These are phyloP conservation scores for Chrosomus eos DNA, from an alignment of 2,797 vertebrate species.

Conservation along the genomic window DNA sequence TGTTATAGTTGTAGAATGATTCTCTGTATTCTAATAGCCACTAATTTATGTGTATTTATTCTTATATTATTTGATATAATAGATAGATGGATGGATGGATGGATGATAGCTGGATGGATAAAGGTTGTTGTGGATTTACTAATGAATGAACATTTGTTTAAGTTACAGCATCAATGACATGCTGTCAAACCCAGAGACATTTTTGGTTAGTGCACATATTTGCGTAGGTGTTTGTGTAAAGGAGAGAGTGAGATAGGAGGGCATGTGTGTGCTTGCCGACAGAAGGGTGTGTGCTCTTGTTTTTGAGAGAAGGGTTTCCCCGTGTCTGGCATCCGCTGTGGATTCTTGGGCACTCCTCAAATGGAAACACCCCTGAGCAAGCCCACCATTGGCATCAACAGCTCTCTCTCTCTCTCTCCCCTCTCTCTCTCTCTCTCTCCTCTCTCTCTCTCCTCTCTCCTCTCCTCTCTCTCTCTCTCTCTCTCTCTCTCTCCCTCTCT, in stretches of 20 bases:
- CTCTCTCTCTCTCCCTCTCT: not conserved
- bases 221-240: conserved; percentile 16
- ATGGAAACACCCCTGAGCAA: conserved; percentile 79
- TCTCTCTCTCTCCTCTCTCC: too few species aligned
- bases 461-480: not conserved
- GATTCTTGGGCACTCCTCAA: conserved; percentile 86
- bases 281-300: conserved; percentile 75
- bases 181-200: not conserved
- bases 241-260: conserved; percentile 20
- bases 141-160: conserved; percentile 23
- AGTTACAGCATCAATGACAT: conserved; percentile 20
- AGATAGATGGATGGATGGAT: not conserved
- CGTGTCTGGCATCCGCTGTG: conserved; percentile 74
- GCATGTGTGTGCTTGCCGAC: conserved; percentile 30
- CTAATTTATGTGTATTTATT: not conserved
- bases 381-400: conserved; percentile 63
- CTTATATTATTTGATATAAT: not conserved
- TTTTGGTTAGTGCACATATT: conserved; percentile 26
- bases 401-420: not conserved
- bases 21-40: not conserved
- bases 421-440: too few species aligned
- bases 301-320: conserved; percentile 89
- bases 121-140: not conserved
- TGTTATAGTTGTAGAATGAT: conserved; percentile 16
- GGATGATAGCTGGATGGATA: not conserved